These are phyloP conservation scores for Phthorimaea operculella DNA, from an alignment of 1,140 invertebrate genomes.

Conservation along the genomic window DNA sequence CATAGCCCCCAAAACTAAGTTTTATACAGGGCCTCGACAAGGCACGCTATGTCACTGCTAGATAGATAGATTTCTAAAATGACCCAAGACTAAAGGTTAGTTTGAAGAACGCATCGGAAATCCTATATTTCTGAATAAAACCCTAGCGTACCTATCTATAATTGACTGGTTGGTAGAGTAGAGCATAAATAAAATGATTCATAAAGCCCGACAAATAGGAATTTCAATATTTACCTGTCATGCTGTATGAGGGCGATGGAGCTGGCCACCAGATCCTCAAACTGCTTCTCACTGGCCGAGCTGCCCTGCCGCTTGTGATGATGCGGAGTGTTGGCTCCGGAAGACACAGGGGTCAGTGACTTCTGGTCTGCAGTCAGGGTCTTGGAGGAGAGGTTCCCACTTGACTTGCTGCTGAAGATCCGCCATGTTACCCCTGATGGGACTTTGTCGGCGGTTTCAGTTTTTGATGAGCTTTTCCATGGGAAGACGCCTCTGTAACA, in stretches of 20 bases:
- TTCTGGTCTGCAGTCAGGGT: conserved; percentile 36
- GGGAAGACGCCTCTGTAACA: conserved; percentile 74
- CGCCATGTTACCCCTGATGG: conserved; percentile 34
- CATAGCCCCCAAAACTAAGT: no score
- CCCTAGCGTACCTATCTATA: no score
- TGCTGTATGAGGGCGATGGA: conserved; percentile 73
- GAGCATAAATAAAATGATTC: no score
- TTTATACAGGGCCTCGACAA: no score
- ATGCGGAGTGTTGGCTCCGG: conserved; percentile 53
- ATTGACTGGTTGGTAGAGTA: no score
- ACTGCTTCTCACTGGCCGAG: conserved; percentile 63
- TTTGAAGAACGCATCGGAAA: no score
- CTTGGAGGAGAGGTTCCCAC: conserved; percentile 38
- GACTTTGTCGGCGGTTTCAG: neutral
- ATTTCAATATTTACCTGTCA: no score
- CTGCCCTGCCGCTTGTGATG: conserved; percentile 61
- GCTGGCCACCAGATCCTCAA: conserved; percentile 70
- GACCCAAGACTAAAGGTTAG: no score
- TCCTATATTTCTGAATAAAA: no score
- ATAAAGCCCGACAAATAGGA: no score
- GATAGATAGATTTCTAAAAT: no score
- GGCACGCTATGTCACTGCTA: no score
- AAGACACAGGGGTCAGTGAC: conserved; percentile 47
- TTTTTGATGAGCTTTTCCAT: conserved; percentile 65
- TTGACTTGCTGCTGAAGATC: conserved; percentile 54